A percentile compares a stretch with the other conserved stretches of the same genome.
Conservation (phyloP, 2,888 invertebrate species). For the Agriopis marginaria region DNA sequence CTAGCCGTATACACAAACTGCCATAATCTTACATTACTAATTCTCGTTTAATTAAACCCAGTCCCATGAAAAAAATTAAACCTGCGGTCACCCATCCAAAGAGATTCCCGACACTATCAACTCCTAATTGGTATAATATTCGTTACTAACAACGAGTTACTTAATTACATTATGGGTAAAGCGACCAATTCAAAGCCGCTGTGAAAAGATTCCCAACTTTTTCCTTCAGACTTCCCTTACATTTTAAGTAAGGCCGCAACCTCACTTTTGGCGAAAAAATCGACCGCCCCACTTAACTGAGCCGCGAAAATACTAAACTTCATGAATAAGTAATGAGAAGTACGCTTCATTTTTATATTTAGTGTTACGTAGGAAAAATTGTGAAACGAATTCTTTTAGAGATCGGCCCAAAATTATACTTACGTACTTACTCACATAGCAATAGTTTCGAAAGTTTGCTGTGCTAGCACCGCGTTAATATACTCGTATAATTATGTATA, state of each 20-base stretch:
- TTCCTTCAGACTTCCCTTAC: slow-evolving; percentile 16
- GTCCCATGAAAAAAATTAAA: too few species aligned
- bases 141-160: neutral
- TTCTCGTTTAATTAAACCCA: too few species aligned
- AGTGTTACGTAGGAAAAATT: slow-evolving; percentile 21
- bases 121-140: neutral
- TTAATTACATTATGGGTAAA: slow-evolving; percentile 3
- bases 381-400: slow-evolving; percentile 17
- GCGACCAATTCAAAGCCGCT: neutral
- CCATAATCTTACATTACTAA: too few species aligned
- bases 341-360: slow-evolving; percentile 32
- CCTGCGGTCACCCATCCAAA: neutral
- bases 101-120: neutral
- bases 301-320: slow-evolving; percentile 54
- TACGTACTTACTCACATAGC: neutral
- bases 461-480: too few species aligned
- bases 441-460: neutral
- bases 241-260: slow-evolving; percentile 24
- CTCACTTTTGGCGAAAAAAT: slow-evolving; percentile 42
- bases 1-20: too few species aligned
- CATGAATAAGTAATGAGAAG: slow-evolving; percentile 56
- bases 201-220: slow-evolving; percentile 16
- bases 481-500: too few species aligned
- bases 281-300: slow-evolving; percentile 44
- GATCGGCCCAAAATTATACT: slow-evolving; percentile 14